A percentile compares a stretch with the other conserved stretches of the same genome.
Conservation (phyloP, 1,140 invertebrate genomes). For the Zaprionus ornatus region DNA sequence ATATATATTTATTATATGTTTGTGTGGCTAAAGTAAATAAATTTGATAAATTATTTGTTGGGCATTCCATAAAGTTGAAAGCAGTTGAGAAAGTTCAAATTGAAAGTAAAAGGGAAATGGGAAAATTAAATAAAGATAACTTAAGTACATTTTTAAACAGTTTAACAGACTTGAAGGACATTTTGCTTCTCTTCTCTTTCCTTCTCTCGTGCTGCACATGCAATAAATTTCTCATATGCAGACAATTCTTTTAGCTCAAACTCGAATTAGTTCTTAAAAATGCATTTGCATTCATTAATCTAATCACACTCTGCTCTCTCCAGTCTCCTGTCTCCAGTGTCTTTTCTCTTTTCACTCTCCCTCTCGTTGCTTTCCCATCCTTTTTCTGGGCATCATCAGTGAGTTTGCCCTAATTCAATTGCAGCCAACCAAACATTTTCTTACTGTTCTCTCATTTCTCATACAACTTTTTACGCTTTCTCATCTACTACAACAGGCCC, state of each 20-base stretch:
- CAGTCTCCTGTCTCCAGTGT: too few species aligned
- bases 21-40: neutral
- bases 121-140: neutral
- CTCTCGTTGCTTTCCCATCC: too few species aligned
- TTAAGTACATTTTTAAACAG: too few species aligned
- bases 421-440: constrained; percentile 36
- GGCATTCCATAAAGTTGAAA: neutral
- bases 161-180: too few species aligned
- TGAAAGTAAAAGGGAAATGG: neutral
- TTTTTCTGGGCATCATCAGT: constrained; percentile 5
- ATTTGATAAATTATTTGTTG: neutral
- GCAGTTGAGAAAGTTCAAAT: neutral
- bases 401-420: constrained; percentile 36
- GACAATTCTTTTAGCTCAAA: neutral
- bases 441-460: constrained; percentile 25
- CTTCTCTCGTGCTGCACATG: neutral
- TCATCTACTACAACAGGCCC: constrained; percentile 19
- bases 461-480: constrained; percentile 27
- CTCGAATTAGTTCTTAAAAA: constrained; percentile 4
- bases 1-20: neutral
- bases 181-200: neutral
- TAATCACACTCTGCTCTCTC: neutral
- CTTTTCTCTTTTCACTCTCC: neutral
- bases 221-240: neutral
- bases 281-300: constrained; percentile 1